phyloP scores from a whole-genome alignment of 2,797 vertebrate genomes.

The Lindbergichthys nudifrons region DNA sequence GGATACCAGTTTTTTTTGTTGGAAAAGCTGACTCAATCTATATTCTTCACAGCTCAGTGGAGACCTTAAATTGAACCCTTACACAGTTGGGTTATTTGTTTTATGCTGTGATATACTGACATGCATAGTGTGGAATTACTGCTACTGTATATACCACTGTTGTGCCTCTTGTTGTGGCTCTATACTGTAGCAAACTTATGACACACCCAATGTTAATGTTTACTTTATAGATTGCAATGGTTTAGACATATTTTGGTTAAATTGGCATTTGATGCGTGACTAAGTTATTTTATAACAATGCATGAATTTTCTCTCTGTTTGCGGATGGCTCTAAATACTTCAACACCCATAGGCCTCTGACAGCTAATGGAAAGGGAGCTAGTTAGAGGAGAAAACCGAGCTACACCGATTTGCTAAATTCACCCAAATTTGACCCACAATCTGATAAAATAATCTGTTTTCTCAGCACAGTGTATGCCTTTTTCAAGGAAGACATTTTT shows the following conservation, averaged over 20 bases:
- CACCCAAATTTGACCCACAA: too few species aligned
- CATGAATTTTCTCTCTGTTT: not conserved
- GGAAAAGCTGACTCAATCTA: conserved; percentile 70
- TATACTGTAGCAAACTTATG: not conserved
- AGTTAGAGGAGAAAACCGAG: not conserved
- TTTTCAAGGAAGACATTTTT: not conserved
- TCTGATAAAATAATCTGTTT: not conserved
- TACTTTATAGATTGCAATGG: not conserved
- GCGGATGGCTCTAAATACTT: not conserved
- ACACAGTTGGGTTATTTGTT: conserved; percentile 68
- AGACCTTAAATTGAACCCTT: conserved; percentile 66
- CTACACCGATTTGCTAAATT: not conserved
- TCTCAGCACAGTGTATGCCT: not conserved
- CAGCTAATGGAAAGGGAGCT: not conserved
- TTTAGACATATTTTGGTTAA: not conserved
- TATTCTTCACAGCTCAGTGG: conserved; percentile 61
- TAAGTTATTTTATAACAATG: not conserved
- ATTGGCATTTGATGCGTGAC: not conserved
- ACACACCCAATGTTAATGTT: not conserved
- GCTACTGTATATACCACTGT: conserved; percentile 9
- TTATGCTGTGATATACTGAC: conserved; percentile 48
- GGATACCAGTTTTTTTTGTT: conserved; percentile 51
- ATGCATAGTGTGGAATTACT: conserved; percentile 44
- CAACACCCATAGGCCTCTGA: not conserved
- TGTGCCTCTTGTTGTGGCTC: conserved; percentile 1